A percentile compares a stretch with the other conserved stretches of the same genome.
phyloP scores from a whole-genome alignment of 2,888 invertebrate species.

The Drosophila paramelanica region DNA sequence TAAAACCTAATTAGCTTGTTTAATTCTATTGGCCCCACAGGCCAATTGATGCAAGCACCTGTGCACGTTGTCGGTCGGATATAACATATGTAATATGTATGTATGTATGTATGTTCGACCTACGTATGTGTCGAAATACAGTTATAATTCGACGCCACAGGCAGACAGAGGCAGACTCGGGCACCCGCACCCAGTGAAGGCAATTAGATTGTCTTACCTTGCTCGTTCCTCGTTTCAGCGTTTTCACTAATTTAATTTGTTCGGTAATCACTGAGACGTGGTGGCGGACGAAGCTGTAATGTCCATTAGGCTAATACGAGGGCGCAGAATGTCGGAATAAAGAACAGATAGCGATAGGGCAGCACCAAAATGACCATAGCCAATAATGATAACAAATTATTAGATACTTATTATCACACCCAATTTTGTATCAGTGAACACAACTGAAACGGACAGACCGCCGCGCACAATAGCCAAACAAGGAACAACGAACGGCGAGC shows the following conservation, averaged over 20 bases:
- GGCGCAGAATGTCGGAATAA: not conserved
- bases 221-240: constrained; percentile 55
- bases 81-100: constrained; percentile 43
- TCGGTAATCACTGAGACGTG: constrained; percentile 66
- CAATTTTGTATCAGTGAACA: constrained; percentile 50
- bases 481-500: not conserved
- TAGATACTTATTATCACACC: constrained; percentile 71
- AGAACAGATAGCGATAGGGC: constrained; percentile 16
- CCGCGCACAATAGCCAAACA: constrained; percentile 33
- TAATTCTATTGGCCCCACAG: constrained; percentile 57
- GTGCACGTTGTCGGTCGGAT: constrained; percentile 42
- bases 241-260: constrained; percentile 76
- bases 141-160: constrained; percentile 5
- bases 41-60: constrained; percentile 71
- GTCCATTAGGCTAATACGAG: constrained; percentile 62
- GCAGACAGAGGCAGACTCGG: constrained; percentile 4
- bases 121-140: constrained; percentile 22
- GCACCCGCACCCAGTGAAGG: constrained; percentile 20
- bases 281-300: constrained; percentile 33
- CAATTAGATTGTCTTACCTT: constrained; percentile 71
- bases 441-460: constrained; percentile 50
- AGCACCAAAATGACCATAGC: constrained; percentile 58
- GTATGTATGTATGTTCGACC: not conserved
- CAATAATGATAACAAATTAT: constrained; percentile 81
- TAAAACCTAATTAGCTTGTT: constrained; percentile 69